These are phyloP conservation scores for Notechis scutatus DNA, from an alignment of 2,113 vertebrate species.

Conservation along the genomic window DNA sequence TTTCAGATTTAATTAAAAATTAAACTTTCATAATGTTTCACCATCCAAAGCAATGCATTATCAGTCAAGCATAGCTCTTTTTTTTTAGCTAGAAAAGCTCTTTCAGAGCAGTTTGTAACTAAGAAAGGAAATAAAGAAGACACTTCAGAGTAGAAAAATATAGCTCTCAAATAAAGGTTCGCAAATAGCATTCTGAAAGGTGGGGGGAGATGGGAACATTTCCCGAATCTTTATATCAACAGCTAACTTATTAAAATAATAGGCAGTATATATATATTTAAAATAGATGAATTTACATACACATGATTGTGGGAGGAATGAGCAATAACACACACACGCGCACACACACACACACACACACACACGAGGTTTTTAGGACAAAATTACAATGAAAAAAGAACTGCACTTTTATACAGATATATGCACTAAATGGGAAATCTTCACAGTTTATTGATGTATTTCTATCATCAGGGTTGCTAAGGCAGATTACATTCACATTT, in stretches of 20 bases:
- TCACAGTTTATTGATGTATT: not conserved
- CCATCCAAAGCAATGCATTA: constrained; percentile 85
- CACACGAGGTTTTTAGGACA: constrained; percentile 51
- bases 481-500: not conserved
- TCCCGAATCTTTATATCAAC: constrained; percentile 63
- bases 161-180: constrained; percentile 62
- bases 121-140: constrained; percentile 68
- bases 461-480: not conserved
- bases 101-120: constrained; percentile 75
- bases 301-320: constrained; percentile 44
- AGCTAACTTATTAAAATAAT: constrained; percentile 56
- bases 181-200: constrained; percentile 56
- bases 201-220: constrained; percentile 9
- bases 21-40: constrained; percentile 89
- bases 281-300: constrained; percentile 56
- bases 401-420: constrained; percentile 51
- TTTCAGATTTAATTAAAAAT: constrained; percentile 90
- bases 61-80: constrained; percentile 79
- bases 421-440: constrained; percentile 30
- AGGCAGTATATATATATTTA: constrained; percentile 27
- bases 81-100: constrained; percentile 63
- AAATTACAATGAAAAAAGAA: constrained; percentile 42
- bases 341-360: not conserved
- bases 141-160: constrained; percentile 73
- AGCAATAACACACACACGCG: constrained; percentile 27